Evolutionary conservation across 2,888 invertebrate genomes (phyloP).

Genomic region (Tridacna crocea): DNA sequence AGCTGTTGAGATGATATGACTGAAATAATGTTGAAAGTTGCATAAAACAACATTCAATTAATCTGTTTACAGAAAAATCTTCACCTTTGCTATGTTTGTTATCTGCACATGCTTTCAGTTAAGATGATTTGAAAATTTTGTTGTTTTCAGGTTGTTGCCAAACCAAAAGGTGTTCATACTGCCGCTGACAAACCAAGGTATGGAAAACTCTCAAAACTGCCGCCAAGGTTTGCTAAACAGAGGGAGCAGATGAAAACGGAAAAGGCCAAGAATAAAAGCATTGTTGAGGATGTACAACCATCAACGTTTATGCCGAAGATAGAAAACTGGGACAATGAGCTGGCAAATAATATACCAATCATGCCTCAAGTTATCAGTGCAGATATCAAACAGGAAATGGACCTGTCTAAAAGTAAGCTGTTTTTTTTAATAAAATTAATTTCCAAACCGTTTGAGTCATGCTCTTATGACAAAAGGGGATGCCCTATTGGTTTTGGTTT

Average conservation of each 20-base stretch:
- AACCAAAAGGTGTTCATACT: conserved; percentile 75
- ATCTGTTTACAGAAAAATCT: no score
- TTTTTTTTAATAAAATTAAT: no score
- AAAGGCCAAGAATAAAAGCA: conserved; percentile 70
- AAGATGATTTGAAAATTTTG: no score
- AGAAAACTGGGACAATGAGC: conserved; percentile 84
- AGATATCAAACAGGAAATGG: conserved; percentile 51
- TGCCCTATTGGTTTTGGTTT: no score
- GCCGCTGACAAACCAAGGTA: conserved; percentile 67
- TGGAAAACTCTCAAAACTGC: conserved; percentile 87
- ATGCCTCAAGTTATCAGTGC: conserved; percentile 52
- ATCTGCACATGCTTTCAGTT: no score
- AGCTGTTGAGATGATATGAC: no score
- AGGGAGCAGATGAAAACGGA: conserved; percentile 86
- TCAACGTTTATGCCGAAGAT: conserved; percentile 79
- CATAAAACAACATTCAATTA: no score
- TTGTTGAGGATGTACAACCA: conserved; percentile 36
- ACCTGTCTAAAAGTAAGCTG: conserved; percentile 55
- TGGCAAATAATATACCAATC: conserved; percentile 80
- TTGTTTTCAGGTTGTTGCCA: conserved; percentile 73
- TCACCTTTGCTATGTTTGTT: no score
- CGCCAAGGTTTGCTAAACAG: conserved; percentile 92
- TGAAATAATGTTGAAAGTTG: no score
- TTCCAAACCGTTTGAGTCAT: no score
- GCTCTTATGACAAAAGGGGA: no score